A percentile compares a stretch with the other conserved stretches of the same genome.
phyloP scores from a whole-genome alignment of 2,113 vertebrate genomes.

The Dascyllus trimaculatus region DNA sequence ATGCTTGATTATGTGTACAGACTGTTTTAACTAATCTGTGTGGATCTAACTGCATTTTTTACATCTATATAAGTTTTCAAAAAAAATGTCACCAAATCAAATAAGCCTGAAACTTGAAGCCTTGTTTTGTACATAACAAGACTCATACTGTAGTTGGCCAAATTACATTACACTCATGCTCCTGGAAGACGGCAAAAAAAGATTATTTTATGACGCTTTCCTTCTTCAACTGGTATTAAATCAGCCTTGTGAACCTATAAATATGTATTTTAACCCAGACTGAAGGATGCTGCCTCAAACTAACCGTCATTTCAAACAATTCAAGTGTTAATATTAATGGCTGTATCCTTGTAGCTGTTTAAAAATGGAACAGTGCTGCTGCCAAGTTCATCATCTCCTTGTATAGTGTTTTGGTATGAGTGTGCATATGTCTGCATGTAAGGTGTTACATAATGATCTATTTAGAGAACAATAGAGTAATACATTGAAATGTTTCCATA shows the following conservation, averaged over 20 bases:
- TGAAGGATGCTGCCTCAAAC: too few species aligned
- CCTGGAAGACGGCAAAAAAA: not conserved
- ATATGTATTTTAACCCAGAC: too few species aligned
- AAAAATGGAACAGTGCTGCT: not conserved
- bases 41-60: too few species aligned
- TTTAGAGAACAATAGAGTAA: slow-evolving; percentile 25
- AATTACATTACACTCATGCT: not conserved
- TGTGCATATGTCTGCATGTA: not conserved
- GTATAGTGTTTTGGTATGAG: not conserved
- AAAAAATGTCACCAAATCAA: too few species aligned
- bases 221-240: not conserved
- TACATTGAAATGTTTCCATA: not conserved
- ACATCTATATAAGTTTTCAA: too few species aligned
- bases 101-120: too few species aligned
- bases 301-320: too few species aligned
- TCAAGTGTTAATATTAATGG: too few species aligned
- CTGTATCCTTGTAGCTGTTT: not conserved
- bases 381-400: not conserved
- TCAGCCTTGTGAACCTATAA: not conserved
- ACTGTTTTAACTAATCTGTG: too few species aligned
- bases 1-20: too few species aligned
- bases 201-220: not conserved
- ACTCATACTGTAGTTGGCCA: too few species aligned
- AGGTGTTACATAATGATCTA: slow-evolving; percentile 7
- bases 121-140: too few species aligned